Evolutionary conservation across 1,140 invertebrate genomes (phyloP), one percentile per base, ranked within the genome.

Genomic region (Euwallacea similis): DNA sequence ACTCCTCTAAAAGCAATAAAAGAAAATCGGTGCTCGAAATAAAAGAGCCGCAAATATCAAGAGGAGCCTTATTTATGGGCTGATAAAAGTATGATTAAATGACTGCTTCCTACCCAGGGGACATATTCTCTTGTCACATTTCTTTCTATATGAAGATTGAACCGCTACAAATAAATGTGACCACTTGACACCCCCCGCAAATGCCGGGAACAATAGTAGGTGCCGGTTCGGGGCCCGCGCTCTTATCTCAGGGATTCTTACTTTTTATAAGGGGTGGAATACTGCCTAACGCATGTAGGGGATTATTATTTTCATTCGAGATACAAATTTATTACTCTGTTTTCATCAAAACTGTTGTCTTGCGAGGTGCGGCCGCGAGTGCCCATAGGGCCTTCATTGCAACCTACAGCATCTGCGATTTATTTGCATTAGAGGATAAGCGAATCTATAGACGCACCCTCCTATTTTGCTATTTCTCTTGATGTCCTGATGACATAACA

Each of bases 1-100:
- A 33, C 21, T 33, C 21, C 21, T 33, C 21, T 4, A 4, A 33
- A 33, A 33, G 2, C 13, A 50, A 50, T 50, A 50, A 66, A 66
- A 58, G 11, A 58, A 66, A 42, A 66, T 58, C 54, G 16, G 11
- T 42, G 42, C 9, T n/a, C 46, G 46, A 21, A 54, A 54, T 47
- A 65, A 65, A 54, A 65, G 63, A 65, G 41, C 10, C 21, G 63
- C 54, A 56, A 53, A 66, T 58, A 66, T 56, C 21, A 15, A n/a
- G 15, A 13, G 33, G 6, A 64, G 55, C 43, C 58, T 66, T 54
- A 66, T 66, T 66, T 66, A 66, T 66, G 65, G 58, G 53, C 66
- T 74, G 77, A 79, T 77, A 77, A 79, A 78, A 74, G 76, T 78
- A 78, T 78, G 78, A 79, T 79, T 77, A 75, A 78, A 75, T 70